Percentiles rank a stretch among this genome's conserved stretches.
phyloP scores from a whole-genome alignment of 2,797 vertebrate species.

The Eurystomus glaucurus region DNA sequence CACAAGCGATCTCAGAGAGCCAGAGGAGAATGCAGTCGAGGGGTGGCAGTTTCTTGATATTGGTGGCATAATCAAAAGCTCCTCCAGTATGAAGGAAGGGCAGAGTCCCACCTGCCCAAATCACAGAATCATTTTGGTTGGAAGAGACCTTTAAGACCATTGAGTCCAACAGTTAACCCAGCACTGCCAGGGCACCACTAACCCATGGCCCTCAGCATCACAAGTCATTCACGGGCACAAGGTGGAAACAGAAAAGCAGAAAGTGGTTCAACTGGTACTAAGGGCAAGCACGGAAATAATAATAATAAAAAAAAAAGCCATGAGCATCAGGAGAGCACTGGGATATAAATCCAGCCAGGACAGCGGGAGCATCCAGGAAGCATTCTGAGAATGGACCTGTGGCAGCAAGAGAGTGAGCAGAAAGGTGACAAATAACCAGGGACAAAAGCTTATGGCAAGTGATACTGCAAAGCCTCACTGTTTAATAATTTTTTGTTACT shows the following conservation, averaged over 20 bases:
- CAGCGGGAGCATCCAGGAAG: fast-evolving
- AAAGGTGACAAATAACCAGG: neutral
- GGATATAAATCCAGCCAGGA: neutral
- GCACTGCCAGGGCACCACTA: neutral
- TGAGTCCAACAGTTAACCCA: neutral
- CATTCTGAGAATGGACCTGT: fast-evolving
- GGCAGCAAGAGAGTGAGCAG: neutral
- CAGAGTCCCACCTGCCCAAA: too few relatives aligned
- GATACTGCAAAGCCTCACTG: neutral
- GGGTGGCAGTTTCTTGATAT: neutral
- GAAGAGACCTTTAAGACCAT: neutral
- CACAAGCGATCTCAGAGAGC: neutral
- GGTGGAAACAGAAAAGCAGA: neutral
- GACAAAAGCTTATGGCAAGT: neutral
- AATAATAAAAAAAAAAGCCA: neutral
- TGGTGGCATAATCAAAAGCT: neutral
- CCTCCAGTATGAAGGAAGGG: neutral
- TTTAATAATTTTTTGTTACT: neutral
- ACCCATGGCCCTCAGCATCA: neutral
- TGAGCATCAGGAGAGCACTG: neutral
- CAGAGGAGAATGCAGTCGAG: neutral
- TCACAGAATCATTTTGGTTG: neutral
- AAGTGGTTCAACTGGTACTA: neutral
- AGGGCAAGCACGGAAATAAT: neutral
- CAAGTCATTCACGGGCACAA: neutral